phyloP scores from a whole-genome alignment of 92 coral and sea anemone species.

The Montipora capitata region DNA sequence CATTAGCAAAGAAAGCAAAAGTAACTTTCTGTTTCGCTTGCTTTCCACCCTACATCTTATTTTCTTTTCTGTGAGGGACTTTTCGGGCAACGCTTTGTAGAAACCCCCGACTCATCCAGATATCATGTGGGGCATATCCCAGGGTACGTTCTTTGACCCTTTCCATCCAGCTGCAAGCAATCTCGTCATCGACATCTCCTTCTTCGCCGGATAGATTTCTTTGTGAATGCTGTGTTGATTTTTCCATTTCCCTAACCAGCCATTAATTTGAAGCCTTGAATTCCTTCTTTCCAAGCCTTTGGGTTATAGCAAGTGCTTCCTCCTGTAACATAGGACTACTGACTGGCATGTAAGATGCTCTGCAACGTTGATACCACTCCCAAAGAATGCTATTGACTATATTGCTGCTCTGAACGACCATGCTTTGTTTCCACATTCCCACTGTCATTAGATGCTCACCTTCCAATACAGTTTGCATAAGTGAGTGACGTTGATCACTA shows the following conservation, averaged over 20 bases:
- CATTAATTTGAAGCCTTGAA: constrained; percentile 1
- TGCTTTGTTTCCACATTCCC: too few relatives aligned
- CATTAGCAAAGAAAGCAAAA: not conserved
- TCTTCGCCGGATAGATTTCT: constrained; percentile 42
- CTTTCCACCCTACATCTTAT: constrained; percentile 47
- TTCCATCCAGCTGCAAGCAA: constrained; percentile 61
- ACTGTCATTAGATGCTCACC: not conserved
- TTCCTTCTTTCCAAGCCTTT: not conserved
- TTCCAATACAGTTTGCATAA: too few relatives aligned
- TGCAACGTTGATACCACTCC: constrained; percentile 52
- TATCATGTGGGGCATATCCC: constrained; percentile 32
- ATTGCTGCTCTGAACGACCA: constrained; percentile 5
- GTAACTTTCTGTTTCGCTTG: constrained; percentile 48
- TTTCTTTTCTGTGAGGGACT: constrained; percentile 48
- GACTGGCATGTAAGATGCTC: constrained; percentile 51
- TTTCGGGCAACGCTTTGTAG: constrained; percentile 42
- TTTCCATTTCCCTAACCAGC: not conserved
- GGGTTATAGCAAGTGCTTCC: constrained; percentile 3
- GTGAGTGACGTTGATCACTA: too few relatives aligned
- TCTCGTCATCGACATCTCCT: constrained; percentile 45
- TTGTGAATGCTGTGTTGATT: constrained; percentile 36
- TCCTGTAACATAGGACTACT: constrained; percentile 30
- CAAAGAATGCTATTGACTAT: constrained; percentile 28
- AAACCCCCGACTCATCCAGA: too few relatives aligned
- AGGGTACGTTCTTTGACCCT: not conserved